Percentiles rank a stretch among this genome's conserved stretches.
Evolutionary conservation across 2,888 invertebrate genomes (phyloP).

Genomic region (Perithous albicinctus): DNA sequence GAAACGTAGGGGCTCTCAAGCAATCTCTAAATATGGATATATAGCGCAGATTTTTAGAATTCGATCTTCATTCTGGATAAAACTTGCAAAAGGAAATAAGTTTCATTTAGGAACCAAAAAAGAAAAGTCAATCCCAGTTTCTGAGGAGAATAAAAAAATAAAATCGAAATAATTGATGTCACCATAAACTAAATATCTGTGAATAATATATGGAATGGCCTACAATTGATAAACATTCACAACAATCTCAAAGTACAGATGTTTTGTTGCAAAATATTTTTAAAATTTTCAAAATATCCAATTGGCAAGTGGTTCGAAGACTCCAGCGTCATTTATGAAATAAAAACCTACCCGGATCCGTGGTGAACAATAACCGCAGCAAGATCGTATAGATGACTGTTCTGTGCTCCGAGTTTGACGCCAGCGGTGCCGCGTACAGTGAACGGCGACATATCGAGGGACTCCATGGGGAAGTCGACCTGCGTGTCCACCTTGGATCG

Average conservation of each 20-base stretch:
- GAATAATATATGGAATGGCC: not conserved
- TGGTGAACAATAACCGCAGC: constrained; percentile 94
- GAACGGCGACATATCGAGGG: constrained; percentile 92
- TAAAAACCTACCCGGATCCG: constrained; percentile 89
- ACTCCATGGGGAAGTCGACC: constrained; percentile 91
- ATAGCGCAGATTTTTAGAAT: too few relatives aligned
- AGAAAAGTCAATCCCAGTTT: too few relatives aligned
- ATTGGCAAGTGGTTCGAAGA: too few relatives aligned
- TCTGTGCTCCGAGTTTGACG: constrained; percentile 88
- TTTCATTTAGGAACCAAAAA: too few relatives aligned
- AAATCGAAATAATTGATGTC: too few relatives aligned
- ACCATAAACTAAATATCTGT: too few relatives aligned
- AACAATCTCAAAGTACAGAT: not conserved
- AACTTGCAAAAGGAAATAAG: too few relatives aligned
- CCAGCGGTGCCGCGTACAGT: constrained; percentile 89
- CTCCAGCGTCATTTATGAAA: not conserved
- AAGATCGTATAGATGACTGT: constrained; percentile 90
- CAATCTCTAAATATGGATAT: too few relatives aligned
- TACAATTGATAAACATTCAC: not conserved
- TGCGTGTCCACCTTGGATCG: constrained; percentile 92
- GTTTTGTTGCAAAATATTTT: not conserved
- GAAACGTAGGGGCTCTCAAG: too few relatives aligned
- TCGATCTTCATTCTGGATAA: too few relatives aligned
- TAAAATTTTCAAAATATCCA: not conserved
- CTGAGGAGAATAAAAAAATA: too few relatives aligned